Base-by-base conservation (phyloP, 1,140 invertebrate species). In the Drosophila virilis region DNA sequence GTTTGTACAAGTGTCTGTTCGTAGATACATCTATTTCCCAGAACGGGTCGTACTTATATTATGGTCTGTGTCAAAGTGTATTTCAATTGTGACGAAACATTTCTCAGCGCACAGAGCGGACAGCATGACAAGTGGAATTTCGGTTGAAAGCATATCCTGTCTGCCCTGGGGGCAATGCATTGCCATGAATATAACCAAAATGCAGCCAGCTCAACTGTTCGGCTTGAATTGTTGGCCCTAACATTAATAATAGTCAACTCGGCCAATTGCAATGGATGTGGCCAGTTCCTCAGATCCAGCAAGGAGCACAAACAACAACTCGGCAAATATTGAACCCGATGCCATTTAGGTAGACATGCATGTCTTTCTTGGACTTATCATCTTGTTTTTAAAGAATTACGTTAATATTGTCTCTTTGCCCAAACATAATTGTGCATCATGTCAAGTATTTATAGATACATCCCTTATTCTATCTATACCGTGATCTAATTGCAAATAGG, bases 61-160 rank as follows among this genome's bases (percentile, higher is more conserved):
- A 57, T 4, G 38, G 8, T 17, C 38, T 28, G 54, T 43, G 38
- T 73, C 70, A 73, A 68, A 60, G 10, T 60, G 40, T 35, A 69
- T 74, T 74, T 74, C 65, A 57, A 69, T 57, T 69, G 57, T 73
- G 54, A 73, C 17, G 42, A 48, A 38, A 55, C 60, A 55, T 59
- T 66, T 67, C 57, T 54, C 50, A 69, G 37, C 40, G n/a, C 33
- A 45, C 1, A 33, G 35, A 51, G 15, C 52, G 59, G 65, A 70
- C 71, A 78, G 59, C 76, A 79, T 86, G 83, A 86, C 83, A 86
- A 86, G 83, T 86, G 79, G 61, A 86, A 86, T 88, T 88, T 74
- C 62, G 8, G 52, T 67, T 79, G 72, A 88, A 86, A 89, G 76
- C 84, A 70, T 77, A 88, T 86, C 83, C 83, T 86, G 83, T 86